Evolutionary conservation across 1,140 invertebrate genomes (phyloP).

Genomic region (Apis dorsata): DNA sequence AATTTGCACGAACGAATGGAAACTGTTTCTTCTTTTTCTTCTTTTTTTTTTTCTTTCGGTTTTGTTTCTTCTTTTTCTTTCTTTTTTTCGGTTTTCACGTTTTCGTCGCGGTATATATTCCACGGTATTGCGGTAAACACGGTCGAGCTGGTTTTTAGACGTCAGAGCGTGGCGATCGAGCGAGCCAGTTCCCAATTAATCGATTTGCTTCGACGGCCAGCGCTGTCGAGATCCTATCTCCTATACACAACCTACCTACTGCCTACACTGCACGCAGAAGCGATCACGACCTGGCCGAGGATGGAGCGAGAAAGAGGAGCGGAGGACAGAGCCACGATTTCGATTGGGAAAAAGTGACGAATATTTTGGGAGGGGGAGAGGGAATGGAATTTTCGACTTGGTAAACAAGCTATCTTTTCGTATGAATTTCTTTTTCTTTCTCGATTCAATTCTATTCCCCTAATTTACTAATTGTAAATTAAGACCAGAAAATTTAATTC

Average conservation of each 20-base stretch:
- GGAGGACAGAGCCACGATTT: not conserved
- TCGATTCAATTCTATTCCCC: no score
- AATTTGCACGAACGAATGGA: not conserved
- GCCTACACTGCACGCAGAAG: conserved; percentile 19
- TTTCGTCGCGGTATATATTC: conserved; percentile 19
- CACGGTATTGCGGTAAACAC: conserved; percentile 49
- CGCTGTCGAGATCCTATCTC: conserved; percentile 61
- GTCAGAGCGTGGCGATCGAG: conserved; percentile 58
- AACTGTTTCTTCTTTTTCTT: not conserved
- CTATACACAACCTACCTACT: conserved; percentile 30
- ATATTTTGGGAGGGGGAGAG: not conserved
- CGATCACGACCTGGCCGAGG: conserved; percentile 9
- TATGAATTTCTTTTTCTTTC: no score
- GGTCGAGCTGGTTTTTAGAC: conserved; percentile 58
- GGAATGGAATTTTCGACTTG: not conserved
- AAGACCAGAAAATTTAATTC: no score
- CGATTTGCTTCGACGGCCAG: conserved; percentile 71
- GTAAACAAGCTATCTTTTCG: not conserved
- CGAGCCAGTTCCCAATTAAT: conserved; percentile 69
- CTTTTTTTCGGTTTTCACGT: not conserved
- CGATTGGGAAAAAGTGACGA: not conserved
- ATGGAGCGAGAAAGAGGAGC: conserved; percentile 3
- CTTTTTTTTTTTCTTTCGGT: not conserved
- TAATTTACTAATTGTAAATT: no score
- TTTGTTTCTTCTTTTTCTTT: not conserved